A percentile compares a stretch with the other conserved stretches of the same genome.
Conservation (phyloP, 1,140 invertebrate species). For the Agrypnia vestita region DNA sequence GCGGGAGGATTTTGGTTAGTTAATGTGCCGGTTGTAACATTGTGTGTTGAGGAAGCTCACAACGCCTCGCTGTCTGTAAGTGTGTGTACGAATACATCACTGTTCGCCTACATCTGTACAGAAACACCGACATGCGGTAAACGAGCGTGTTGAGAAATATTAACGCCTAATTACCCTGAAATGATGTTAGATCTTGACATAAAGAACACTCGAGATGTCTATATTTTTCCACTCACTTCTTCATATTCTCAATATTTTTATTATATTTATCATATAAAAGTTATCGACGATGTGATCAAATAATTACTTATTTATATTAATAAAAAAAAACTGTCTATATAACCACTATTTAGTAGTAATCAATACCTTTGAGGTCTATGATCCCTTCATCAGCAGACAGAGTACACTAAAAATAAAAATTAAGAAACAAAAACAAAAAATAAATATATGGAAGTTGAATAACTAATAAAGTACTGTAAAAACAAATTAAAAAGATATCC, state of each 20-base stretch:
- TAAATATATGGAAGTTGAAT: too few species aligned
- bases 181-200: not conserved
- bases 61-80: not conserved
- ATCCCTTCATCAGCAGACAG: too few species aligned
- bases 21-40: conserved; percentile 1
- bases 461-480: too few species aligned
- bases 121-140: not conserved
- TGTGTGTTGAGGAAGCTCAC: not conserved
- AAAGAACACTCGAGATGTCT: not conserved
- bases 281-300: too few species aligned
- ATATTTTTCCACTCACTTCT: not conserved
- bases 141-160: not conserved
- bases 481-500: too few species aligned
- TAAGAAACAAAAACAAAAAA: too few species aligned
- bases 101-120: not conserved
- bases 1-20: conserved; percentile 10
- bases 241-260: not conserved
- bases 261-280: too few species aligned
- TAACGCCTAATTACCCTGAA: not conserved
- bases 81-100: not conserved
- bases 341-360: too few species aligned
- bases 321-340: too few species aligned
- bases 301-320: too few species aligned
- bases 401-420: too few species aligned
- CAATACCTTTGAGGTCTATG: too few species aligned